Evolutionary conservation across 2,797 vertebrate species (phyloP).

Genomic region (Leptodactylus fallax): DNA sequence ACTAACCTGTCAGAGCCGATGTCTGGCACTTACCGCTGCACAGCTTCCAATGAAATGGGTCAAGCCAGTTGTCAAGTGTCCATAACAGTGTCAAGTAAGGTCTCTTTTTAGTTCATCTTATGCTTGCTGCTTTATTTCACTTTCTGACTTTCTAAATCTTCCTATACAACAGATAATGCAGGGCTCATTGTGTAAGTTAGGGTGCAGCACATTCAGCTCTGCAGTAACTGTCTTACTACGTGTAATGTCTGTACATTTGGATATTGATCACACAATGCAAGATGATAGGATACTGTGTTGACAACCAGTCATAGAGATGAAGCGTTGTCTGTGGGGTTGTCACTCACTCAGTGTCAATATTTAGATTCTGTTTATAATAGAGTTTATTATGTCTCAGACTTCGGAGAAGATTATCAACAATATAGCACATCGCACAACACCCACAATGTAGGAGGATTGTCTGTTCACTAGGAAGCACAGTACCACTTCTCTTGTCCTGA

Average conservation of each 20-base stretch:
- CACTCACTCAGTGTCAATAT: constrained; percentile 21
- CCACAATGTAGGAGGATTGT: background rate
- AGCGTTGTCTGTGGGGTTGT: background rate
- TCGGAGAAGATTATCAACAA: background rate
- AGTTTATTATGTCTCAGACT: background rate
- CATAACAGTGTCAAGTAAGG: constrained; percentile 69
- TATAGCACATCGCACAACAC: background rate
- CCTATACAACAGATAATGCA: background rate
- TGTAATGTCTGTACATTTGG: background rate
- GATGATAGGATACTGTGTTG: background rate
- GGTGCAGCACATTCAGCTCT: background rate
- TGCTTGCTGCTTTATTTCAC: background rate
- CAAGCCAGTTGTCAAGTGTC: constrained; percentile 70
- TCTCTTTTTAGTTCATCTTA: background rate
- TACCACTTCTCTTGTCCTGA: background rate
- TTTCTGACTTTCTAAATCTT: background rate
- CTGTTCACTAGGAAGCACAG: background rate
- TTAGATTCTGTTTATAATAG: background rate
- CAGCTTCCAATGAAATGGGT: constrained; percentile 75
- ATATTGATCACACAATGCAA: background rate
- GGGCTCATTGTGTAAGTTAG: background rate
- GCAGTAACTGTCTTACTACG: background rate
- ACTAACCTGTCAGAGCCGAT: constrained; percentile 74
- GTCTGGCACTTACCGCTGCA: constrained; percentile 76
- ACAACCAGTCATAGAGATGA: constrained; percentile 12